phyloP scores from a whole-genome alignment of 64 coral and sea anemone genomes.

The Actinia tenebrosa region DNA sequence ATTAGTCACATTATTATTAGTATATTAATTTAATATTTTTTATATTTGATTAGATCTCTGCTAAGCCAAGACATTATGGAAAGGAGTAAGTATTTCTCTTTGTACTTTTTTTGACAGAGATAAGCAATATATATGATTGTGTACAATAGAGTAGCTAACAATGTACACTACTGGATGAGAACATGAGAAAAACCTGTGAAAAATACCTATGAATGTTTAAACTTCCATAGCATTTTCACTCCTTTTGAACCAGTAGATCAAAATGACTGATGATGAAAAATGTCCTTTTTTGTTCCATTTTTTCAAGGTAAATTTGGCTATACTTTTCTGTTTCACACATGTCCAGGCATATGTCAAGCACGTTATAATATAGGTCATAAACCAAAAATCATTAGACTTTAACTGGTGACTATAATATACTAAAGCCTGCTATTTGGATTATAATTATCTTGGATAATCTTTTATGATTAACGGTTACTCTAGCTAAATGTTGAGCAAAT shows the following conservation, averaged over 20 bases:
- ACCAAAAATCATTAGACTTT: neutral
- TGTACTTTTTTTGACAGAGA: neutral
- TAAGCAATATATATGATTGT: too few species aligned
- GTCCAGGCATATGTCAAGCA: too few species aligned
- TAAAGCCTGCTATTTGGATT: neutral
- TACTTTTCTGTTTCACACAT: too few species aligned
- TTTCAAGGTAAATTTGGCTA: too few species aligned
- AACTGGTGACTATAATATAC: neutral
- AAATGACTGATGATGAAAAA: too few species aligned
- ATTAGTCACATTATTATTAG: neutral
- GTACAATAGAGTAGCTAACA: too few species aligned
- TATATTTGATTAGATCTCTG: conserved; percentile 50
- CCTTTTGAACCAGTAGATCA: too few species aligned
- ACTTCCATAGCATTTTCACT: too few species aligned
- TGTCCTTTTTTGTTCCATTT: too few species aligned
- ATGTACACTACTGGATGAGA: too few species aligned
- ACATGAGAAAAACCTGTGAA: too few species aligned
- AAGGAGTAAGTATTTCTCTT: conserved; percentile 77
- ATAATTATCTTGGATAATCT: neutral
- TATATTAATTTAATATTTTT: neutral
- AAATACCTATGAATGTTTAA: too few species aligned
- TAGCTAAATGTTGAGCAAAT: neutral
- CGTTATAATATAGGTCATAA: neutral
- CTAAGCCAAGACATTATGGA: conserved; percentile 86
- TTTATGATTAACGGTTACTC: conserved; percentile 5